Conservation (phyloP, 2,797 vertebrate genomes). For the Yasuhikotakia modesta region DNA sequence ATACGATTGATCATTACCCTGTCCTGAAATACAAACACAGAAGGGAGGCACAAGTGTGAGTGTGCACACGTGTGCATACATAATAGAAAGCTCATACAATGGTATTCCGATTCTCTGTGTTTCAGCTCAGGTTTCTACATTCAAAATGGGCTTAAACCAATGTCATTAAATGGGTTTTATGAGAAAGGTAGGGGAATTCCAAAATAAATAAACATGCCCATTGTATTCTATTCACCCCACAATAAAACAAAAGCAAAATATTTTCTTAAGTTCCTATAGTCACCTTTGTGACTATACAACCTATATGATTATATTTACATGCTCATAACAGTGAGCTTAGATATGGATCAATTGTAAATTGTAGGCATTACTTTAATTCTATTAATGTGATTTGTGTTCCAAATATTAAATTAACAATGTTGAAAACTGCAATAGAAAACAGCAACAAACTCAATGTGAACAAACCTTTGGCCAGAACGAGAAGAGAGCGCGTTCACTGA, state of each 20-base stretch:
- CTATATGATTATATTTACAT: not conserved
- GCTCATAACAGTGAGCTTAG: not conserved
- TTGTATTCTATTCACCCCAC: no score
- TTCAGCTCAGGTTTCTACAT: not conserved
- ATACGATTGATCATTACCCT: slow-evolving; percentile 99
- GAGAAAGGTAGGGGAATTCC: no score
- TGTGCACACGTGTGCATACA: not conserved
- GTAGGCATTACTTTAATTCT: no score
- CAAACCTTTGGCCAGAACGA: slow-evolving; percentile 98
- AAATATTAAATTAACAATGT: no score
- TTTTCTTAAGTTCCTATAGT: not conserved
- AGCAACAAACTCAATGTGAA: not conserved
- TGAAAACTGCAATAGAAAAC: no score
- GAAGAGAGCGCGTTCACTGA: slow-evolving; percentile 89
- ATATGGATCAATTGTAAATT: no score
- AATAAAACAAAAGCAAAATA: no score
- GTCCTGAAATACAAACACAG: slow-evolving; percentile 78
- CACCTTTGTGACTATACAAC: not conserved
- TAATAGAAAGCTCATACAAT: slow-evolving; percentile 3
- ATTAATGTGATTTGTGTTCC: no score
- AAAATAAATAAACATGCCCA: no score
- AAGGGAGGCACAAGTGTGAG: slow-evolving; percentile 11
- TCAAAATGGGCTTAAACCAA: not conserved
- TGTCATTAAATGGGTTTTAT: not conserved
- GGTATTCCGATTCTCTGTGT: not conserved